Base-by-base conservation (phyloP, 2,113 vertebrate species). In the Procavia capensis region DNA sequence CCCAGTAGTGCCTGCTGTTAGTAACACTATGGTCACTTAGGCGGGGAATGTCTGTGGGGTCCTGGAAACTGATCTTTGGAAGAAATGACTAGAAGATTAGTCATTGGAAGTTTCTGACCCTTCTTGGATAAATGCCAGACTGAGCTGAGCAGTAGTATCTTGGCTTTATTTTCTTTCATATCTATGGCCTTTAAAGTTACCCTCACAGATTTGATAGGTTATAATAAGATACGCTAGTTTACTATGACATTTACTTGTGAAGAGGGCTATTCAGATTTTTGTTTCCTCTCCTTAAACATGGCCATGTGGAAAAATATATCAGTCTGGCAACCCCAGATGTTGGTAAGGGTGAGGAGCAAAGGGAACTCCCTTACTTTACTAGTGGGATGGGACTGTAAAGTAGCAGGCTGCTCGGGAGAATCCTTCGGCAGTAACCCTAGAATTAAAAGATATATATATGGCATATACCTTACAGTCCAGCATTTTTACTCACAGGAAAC, bases 391-490 rank as follows among this genome's bases (percentile, higher is more conserved):
- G 43, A 17, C 27, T 27, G 6, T 31, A 27, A 22, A 29, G 27
- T 27, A 41, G 45, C 16, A 14, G 24, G 75, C 54, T 59, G 14
- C 76, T 78, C 36, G 2, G 63, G 63, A 68, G 81, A 45, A 13
- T 47, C 4, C 5, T 43, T 41, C 36, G 72, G 85, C 39, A 20
- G 2, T n/a, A 29, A 45, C 80, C 11, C 0, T 11, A 13, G 31
- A 29, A 20, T 68, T 34, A n/a, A 31, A 25, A n/a, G n/a, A n/a
- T n/a, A n/a, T n/a, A n/a, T n/a, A n/a, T 24, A 2, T 8, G 19
- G 27, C 1, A 17, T 6, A 14, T 3, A 36, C 29, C 50, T 14
- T 47, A 0, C 9, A 14, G 14, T 9, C 63, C 17, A 7, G 29
- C 20, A 4, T 3, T n/a, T 64, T 24, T 68, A 0, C 54, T 84